Conservation (phyloP, 92 coral and sea anemone species). For the Bergia puertoricense region DNA sequence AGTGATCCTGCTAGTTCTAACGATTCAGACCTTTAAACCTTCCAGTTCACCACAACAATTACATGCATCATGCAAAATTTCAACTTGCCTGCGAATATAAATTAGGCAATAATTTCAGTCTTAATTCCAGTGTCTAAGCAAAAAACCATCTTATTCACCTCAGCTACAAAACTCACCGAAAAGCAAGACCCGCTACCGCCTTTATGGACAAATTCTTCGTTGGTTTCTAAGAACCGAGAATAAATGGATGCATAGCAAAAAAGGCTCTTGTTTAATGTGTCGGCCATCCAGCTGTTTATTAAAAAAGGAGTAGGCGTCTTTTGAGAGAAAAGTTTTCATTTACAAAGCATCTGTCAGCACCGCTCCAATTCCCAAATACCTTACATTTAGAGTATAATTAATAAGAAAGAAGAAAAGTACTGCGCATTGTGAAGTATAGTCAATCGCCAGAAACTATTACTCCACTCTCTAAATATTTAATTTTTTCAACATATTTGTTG, state of each 20-base stretch:
- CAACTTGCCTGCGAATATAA: too few relatives aligned
- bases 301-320: neutral
- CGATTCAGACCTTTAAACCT: too few relatives aligned
- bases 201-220: neutral
- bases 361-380: neutral
- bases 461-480: conserved; percentile 28
- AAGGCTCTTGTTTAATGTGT: neutral
- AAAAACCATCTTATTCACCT: neutral
- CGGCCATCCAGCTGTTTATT: conserved; percentile 1
- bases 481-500: conserved; percentile 9
- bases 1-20: neutral
- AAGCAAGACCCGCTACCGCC: neutral
- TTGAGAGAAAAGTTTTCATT: neutral
- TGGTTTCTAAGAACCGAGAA: neutral
- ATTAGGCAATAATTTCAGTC: neutral
- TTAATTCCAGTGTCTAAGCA: neutral
- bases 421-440: neutral
- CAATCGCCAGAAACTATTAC: neutral
- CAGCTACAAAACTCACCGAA: neutral
- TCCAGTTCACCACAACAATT: neutral
- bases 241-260: neutral
- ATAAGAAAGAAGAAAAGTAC: conserved; percentile 8
- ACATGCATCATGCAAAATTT: too few relatives aligned
- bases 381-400: conserved; percentile 19
- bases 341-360: neutral